Evolutionary conservation across 2,888 invertebrate genomes (phyloP).

Genomic region (Protophormia terraenovae): DNA sequence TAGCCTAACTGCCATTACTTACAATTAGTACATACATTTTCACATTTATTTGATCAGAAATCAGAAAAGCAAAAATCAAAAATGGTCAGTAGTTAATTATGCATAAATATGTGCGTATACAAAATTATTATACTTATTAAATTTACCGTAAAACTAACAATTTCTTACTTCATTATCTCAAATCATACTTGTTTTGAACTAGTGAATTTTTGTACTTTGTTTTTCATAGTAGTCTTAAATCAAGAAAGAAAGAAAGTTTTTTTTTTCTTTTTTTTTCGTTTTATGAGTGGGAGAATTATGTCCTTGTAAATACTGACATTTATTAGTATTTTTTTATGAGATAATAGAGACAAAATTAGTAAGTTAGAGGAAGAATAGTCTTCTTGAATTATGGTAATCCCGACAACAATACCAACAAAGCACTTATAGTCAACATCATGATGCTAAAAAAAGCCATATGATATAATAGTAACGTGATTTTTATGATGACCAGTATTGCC

Average conservation of each 20-base stretch:
- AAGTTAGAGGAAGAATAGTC: not conserved
- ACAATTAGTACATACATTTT: not conserved
- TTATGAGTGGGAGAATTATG: not conserved
- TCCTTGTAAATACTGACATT: not conserved
- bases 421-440: not conserved
- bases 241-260: too few species aligned
- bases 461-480: too few species aligned
- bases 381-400: not conserved
- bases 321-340: not conserved
- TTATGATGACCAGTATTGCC: too few species aligned
- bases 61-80: not conserved
- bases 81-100: not conserved
- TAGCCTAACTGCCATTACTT: too few species aligned
- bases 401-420: not conserved
- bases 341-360: not conserved
- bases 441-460: too few species aligned
- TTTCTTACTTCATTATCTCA: too few species aligned
- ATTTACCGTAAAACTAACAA: not conserved
- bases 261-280: too few species aligned
- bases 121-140: too few species aligned
- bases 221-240: too few species aligned
- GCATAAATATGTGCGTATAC: not conserved
- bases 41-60: not conserved
- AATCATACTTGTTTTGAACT: too few species aligned
- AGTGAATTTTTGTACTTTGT: too few species aligned